Evolutionary conservation across 2,113 vertebrate species (phyloP), one percentile per base, ranked within the genome.

Genomic region (Amblyopsis rosae): DNA sequence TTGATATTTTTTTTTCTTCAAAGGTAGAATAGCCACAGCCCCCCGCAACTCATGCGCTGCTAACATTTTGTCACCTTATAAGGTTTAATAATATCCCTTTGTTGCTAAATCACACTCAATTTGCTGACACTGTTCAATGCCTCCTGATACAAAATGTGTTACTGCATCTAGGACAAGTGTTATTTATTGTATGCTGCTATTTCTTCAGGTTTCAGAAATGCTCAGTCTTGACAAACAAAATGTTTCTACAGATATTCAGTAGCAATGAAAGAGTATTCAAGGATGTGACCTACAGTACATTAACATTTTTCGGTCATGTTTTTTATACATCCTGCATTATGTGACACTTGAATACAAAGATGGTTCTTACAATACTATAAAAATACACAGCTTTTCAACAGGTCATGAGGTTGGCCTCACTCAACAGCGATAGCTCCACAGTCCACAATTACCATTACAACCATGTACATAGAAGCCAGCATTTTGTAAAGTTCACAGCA

Each of bases 21-120:
- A 77, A 65, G 69, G 84, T 79, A 15, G 49, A 69, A 73, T 79
- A 80, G 63, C n/a, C n/a, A 59, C 64, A 71, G 65, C 46, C 57
- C 16, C 50, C 64, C 46, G 70, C 73, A 62, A 65, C 68, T 53
- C 61, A 57, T 15, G 9, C 13, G 55, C 16, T 41, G 16, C 63
- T 59, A 32, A 12, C 9, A 33, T 53, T 69, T 69, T 47, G 59
- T 60, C 16, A 33, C 26, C 46, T 68, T 79, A 51, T 61, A 41
- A 47, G 69, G 69, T 32, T 65, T 48, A 12, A 59, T 33, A 66
- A 65, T 54, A 26, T 26, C 26, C 62, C 53, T 77, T 50, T 32
- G 53, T 72, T 62, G 32, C 54, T 32, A 64, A 35, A 64, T 60
- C 48, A 11, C 56, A 17, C 59, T 47, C 49, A 7, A 16, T 26